These are phyloP conservation scores for Cricetomys ansorgei DNA, from an alignment of 2,113 vertebrate genomes.

Conservation along the genomic window DNA sequence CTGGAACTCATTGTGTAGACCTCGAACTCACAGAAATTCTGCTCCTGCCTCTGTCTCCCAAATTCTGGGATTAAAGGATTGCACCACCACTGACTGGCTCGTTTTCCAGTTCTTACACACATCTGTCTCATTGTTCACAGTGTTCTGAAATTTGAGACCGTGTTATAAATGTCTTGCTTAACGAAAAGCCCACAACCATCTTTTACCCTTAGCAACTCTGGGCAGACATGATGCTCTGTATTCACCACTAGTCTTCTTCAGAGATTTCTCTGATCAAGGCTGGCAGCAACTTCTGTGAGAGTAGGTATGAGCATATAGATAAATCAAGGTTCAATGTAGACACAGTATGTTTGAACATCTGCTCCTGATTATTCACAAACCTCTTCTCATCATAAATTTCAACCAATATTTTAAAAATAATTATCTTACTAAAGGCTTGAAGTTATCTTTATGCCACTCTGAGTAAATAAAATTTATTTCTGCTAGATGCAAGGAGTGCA, in stretches of 20 bases:
- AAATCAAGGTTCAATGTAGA: conserved; percentile 66
- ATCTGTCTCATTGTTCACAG: background rate
- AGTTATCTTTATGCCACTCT: background rate
- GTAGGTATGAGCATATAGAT: background rate
- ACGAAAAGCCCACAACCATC: background rate
- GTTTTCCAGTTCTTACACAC: background rate
- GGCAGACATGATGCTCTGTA: too few relatives aligned
- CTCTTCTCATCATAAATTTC: conserved; percentile 63
- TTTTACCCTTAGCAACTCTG: background rate
- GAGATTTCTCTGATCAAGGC: background rate
- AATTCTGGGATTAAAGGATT: too few relatives aligned
- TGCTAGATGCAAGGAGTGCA: background rate
- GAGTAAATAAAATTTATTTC: background rate
- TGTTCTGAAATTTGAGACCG: too few relatives aligned
- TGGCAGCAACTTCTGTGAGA: background rate
- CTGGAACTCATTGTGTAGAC: too few relatives aligned
- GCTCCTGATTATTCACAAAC: conserved; percentile 69
- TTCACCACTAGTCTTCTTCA: background rate
- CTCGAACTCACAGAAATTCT: too few relatives aligned
- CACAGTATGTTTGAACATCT: conserved; percentile 54
- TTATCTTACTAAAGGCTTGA: background rate
- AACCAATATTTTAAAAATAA: background rate
- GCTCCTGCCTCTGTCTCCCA: too few relatives aligned
- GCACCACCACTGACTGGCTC: too few relatives aligned
- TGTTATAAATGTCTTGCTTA: background rate